These are phyloP conservation scores for Yponomeuta cagnagella DNA, from an alignment of 2,888 invertebrate genomes.

Conservation along the genomic window DNA sequence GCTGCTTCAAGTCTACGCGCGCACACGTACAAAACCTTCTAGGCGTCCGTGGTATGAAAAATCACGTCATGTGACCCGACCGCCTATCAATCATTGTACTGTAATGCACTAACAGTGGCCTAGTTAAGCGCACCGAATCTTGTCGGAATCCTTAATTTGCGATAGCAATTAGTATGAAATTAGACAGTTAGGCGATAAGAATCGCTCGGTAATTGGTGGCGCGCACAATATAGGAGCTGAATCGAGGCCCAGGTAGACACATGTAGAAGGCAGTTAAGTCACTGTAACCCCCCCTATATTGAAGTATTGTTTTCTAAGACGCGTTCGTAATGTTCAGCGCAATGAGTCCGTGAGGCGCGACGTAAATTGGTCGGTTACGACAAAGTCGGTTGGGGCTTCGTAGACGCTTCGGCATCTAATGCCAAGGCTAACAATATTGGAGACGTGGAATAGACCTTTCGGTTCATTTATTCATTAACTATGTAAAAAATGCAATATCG, in stretches of 20 bases:
- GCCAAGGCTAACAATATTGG: not conserved
- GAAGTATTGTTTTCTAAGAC: conserved; percentile 4
- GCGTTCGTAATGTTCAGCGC: conserved; percentile 20
- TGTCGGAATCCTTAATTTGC: not conserved
- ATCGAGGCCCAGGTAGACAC: not conserved
- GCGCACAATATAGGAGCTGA: too few relatives aligned
- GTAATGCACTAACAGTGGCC: too few relatives aligned
- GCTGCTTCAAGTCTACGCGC: too few relatives aligned
- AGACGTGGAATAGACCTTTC: not conserved
- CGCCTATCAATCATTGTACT: too few relatives aligned
- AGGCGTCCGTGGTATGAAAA: too few relatives aligned
- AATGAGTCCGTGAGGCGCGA: not conserved
- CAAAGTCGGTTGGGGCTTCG: not conserved
- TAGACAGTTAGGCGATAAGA: too few relatives aligned
- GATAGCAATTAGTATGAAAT: not conserved
- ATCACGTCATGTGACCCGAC: too few relatives aligned
- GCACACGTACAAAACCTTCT: too few relatives aligned
- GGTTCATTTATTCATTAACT: too few relatives aligned
- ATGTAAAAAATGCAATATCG: too few relatives aligned
- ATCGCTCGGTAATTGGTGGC: too few relatives aligned
- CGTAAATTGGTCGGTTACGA: not conserved
- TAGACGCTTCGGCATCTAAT: not conserved
- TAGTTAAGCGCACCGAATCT: too few relatives aligned
- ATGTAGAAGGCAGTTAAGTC: not conserved
- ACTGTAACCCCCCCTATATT: not conserved